Base-by-base conservation (phyloP, 2,888 invertebrate genomes). In the Bedellia somnulentella region DNA sequence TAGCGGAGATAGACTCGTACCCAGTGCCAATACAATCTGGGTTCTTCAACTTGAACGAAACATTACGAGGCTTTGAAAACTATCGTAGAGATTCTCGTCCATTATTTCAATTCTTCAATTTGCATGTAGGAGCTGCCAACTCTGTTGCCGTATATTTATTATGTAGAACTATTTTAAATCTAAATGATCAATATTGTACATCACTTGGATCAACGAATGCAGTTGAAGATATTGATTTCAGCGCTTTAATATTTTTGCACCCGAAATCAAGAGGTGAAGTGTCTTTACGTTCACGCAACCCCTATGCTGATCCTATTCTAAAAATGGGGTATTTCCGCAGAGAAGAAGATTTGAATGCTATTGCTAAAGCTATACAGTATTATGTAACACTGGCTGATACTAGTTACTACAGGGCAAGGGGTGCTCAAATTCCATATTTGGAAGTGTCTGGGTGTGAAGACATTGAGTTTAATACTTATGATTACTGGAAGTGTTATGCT, bases 401-500 rank as follows among this genome's bases (percentile, higher is more conserved):
- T 0, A 47, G 52, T 0, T 53, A 61, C 38, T 64, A 45, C 32
- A 53, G 40, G 27, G 42, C 50, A 22, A 54, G 54, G 3, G 38
- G 42, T 4, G 60, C 55, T 2, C 41, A 41, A 22, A 26, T 67
- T 4, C 49, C 49, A 0, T 47, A 42, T 29, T 30, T 60, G 18
- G 42, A 51, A 3, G 63, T 84, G 1, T 68, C 75, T 1, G 78
- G 70, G 1, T 86, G 86, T 44, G 58, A 64, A 5, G 44, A 58
- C 2, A 43, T 64, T 3, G 37, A 43, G 1, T 80, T 78, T 45
- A 79, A 66, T 12, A 63, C 77, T 0, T 80, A 84, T 46, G 57
- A 57, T 1, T 87, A 86, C 42, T 85, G 85, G 80, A 63, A 64
- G 24, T 87, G 87, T 44, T 78, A 80, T 42, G 67, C 77, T 0